Evolutionary conservation across 1,140 invertebrate species (phyloP), one percentile per base, ranked within the genome.

Genomic region (Heliconius himera): DNA sequence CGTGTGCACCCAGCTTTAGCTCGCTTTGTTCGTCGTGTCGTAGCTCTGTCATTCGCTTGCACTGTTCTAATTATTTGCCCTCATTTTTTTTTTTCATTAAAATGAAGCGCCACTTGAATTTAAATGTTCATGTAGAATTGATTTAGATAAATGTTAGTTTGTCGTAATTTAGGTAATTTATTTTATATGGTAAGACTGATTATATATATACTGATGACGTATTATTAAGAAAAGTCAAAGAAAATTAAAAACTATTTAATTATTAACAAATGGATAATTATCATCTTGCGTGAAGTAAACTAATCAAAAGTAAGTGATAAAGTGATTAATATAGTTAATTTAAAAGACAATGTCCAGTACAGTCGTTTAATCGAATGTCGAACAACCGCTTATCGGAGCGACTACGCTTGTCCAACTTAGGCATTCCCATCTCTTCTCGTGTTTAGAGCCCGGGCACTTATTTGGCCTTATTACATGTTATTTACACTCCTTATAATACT

Each of bases 21-120:
- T 78, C 84, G 89, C 89, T 90, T 90, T 90, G 81, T 89, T 82
- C 86, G 84, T 88, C 85, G 88, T 88, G 87, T 85, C 88, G 88
- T 93, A 88, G 86, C 77, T 88, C 79, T 89, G 87, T 90, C 88
- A 90, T 89, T 81, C 89, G 90, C 91, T 84, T 92, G 88, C 84
- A 78, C 78, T 85, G 80, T 89, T 85, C 76, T 86, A 84, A 81
- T 90, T 89, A 85, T 85, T 87, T 85, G 85, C 82, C 86, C 86
- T 82, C 81, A 80, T 88, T 86, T 84, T 77, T 82, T n/a, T 88
- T 84, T 82, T 83, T 81, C 85, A 82, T 85, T 78, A 80, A 74
- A 85, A 85, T 88, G 76, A 85, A 85, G 87, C 84, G 87, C 76
- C 88, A 88, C 86, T 90, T 89, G 88, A 87, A 91, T 90, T 84